Evolutionary conservation across 2,113 vertebrate genomes (phyloP).

Genomic region (Eurypyga helias): DNA sequence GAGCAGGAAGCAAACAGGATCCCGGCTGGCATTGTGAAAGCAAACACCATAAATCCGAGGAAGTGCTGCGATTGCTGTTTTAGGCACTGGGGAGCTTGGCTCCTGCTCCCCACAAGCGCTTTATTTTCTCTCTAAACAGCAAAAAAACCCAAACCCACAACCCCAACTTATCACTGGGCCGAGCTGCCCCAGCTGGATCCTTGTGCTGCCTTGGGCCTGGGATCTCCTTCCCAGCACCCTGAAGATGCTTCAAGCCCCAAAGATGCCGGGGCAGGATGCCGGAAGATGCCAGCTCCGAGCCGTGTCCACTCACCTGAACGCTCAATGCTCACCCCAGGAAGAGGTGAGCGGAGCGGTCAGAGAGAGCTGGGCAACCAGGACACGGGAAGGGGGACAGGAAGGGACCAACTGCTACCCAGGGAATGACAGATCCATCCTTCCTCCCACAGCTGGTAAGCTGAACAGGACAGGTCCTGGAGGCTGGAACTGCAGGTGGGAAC

Average conservation of each 20-base stretch:
- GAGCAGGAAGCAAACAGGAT: conserved; percentile 71
- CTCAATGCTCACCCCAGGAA: too few species aligned
- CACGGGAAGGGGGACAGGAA: background rate
- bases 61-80: conserved; percentile 56
- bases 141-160: background rate
- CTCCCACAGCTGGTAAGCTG: background rate
- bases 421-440: background rate
- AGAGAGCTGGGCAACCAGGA: background rate
- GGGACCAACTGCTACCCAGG: background rate
- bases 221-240: background rate
- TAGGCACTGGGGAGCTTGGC: conserved; percentile 59
- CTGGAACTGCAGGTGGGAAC: background rate
- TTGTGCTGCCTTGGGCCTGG: background rate
- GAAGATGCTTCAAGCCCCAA: background rate
- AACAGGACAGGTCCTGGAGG: background rate
- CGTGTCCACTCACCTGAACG: background rate
- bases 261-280: background rate
- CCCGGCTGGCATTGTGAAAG: conserved; percentile 56
- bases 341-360: background rate
- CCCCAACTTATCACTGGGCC: background rate
- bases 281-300: background rate
- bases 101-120: background rate
- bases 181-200: background rate
- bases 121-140: conserved; percentile 57
- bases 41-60: conserved; percentile 63